Conservation (phyloP, 2,113 vertebrate genomes). For the Aphyosemion australe region DNA sequence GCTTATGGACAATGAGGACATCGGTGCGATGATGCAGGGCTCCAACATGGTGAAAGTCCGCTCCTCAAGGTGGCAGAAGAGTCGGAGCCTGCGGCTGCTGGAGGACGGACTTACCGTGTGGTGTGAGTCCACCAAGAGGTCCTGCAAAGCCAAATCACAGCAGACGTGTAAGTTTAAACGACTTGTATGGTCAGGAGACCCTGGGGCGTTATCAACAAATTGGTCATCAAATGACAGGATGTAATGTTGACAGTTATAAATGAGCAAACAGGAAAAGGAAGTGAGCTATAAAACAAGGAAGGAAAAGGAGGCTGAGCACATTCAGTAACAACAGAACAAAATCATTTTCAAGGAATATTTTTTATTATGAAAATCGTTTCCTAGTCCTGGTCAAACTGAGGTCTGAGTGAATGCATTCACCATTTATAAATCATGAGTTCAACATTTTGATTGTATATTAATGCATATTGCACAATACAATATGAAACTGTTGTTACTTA, state of each 20-base stretch:
- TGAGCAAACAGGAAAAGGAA: not conserved
- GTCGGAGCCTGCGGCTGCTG: conserved; percentile 84
- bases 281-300: not conserved
- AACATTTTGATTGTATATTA: too few relatives aligned
- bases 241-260: not conserved
- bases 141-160: conserved; percentile 75
- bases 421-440: too few relatives aligned
- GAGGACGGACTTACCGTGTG: conserved; percentile 91
- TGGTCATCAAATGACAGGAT: too few relatives aligned
- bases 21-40: conserved; percentile 88
- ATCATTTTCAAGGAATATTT: too few relatives aligned
- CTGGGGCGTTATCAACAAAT: too few relatives aligned
- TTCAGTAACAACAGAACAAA: too few relatives aligned
- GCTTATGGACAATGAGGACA: conserved; percentile 87
- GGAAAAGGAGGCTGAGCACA: not conserved
- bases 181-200: not conserved
- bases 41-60: conserved; percentile 89
- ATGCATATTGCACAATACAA: too few relatives aligned
- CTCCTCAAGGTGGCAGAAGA: conserved; percentile 82
- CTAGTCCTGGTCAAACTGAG: too few relatives aligned
- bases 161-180: conserved; percentile 87
- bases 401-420: too few relatives aligned
- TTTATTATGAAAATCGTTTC: too few relatives aligned
- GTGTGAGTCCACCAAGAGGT: conserved; percentile 86
- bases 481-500: too few relatives aligned